Conservation (phyloP, 1,140 invertebrate species). For the Alviniconcha marisindica region DNA sequence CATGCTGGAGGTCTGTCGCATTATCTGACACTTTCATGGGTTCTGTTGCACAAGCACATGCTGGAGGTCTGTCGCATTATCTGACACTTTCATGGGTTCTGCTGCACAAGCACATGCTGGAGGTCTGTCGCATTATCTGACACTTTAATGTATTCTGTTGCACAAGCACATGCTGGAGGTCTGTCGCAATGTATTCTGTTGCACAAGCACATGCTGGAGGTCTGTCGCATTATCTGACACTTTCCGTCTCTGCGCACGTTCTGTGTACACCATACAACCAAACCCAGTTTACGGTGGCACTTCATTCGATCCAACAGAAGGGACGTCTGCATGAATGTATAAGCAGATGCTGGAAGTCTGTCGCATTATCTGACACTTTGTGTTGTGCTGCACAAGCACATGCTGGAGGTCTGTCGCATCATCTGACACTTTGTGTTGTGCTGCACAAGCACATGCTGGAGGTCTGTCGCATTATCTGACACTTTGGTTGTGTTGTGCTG, state of each 20-base stretch:
- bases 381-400: neutral
- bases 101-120: neutral
- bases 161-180: constrained; percentile 81
- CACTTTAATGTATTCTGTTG: too few species aligned
- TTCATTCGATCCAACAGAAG: too few species aligned
- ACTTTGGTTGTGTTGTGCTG: too few species aligned
- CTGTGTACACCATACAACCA: too few species aligned
- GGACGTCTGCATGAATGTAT: too few species aligned
- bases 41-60: neutral
- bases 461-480: neutral
- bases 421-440: neutral
- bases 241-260: too few species aligned
- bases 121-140: neutral
- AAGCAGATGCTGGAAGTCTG: neutral
- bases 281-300: too few species aligned
- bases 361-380: neutral
- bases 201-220: neutral
- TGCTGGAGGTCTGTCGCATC: neutral
- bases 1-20: neutral
- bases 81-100: neutral
- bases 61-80: neutral
- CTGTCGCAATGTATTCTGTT: neutral
- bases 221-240: neutral
- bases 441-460: neutral
- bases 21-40: neutral